A percentile compares a stretch with the other conserved stretches of the same genome.
phyloP scores from a whole-genome alignment of 2,888 invertebrate genomes.

The Sarcophaga subvicina region DNA sequence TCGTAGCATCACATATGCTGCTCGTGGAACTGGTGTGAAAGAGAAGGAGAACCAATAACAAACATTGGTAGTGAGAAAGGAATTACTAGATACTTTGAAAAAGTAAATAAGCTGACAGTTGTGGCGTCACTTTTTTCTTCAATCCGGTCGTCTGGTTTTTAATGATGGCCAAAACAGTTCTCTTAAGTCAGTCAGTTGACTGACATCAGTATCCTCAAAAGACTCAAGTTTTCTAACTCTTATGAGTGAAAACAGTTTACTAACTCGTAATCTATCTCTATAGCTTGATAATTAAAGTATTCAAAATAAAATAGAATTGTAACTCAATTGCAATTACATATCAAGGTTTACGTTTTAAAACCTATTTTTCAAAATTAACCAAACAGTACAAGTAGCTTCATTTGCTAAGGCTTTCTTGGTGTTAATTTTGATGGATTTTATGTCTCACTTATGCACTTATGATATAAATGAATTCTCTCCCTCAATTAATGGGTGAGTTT shows the following conservation, averaged over 20 bases:
- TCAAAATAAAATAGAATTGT: too few relatives aligned
- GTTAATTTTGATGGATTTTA: not conserved
- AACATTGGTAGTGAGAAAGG: constrained; percentile 12
- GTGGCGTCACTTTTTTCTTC: constrained; percentile 52
- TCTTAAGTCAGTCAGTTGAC: constrained; percentile 25
- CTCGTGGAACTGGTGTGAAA: not conserved
- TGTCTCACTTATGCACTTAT: too few relatives aligned
- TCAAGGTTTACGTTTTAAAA: too few relatives aligned
- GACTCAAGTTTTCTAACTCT: not conserved
- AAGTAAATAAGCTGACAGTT: constrained; percentile 55
- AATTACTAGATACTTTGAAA: constrained; percentile 19
- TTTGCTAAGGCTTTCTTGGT: too few relatives aligned
- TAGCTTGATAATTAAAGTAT: too few relatives aligned
- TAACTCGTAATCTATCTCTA: not conserved
- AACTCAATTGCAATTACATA: too few relatives aligned
- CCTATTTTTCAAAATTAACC: not conserved
- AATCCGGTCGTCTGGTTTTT: constrained; percentile 24
- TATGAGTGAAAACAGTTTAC: not conserved
- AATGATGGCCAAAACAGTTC: constrained; percentile 41
- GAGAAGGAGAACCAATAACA: not conserved
- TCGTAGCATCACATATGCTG: not conserved
- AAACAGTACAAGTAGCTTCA: too few relatives aligned
- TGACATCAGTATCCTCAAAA: not conserved
- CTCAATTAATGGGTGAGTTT: too few relatives aligned
- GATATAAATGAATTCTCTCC: too few relatives aligned